phyloP scores from a whole-genome alignment of 2,797 vertebrate genomes.

The Ciconia nigra region DNA sequence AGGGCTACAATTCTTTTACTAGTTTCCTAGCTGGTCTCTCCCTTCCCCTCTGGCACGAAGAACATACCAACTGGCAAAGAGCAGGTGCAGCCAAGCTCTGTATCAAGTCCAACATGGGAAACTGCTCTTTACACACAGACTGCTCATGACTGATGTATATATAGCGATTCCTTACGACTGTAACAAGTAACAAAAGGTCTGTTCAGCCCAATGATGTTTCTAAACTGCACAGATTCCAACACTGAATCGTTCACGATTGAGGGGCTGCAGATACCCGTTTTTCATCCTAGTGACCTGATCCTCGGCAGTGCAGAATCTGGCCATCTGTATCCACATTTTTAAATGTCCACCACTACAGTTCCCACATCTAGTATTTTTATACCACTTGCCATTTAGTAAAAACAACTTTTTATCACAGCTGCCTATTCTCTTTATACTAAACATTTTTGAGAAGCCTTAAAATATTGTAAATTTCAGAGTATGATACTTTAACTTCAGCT shows the following conservation, averaged over 20 bases:
- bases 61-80: not conserved
- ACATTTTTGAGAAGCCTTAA: not conserved
- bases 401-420: not conserved
- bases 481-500: not conserved
- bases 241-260: fast-evolving
- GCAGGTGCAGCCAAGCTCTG: not conserved
- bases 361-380: not conserved
- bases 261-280: not conserved
- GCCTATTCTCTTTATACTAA: not conserved
- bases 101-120: not conserved
- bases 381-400: not conserved
- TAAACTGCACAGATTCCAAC: not conserved
- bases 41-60: not conserved
- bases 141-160: not conserved
- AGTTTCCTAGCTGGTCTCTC: not conserved
- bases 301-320: not conserved
- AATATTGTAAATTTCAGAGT: not conserved
- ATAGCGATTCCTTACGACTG: not conserved
- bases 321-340: not conserved
- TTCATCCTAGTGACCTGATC: not conserved
- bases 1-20: not conserved
- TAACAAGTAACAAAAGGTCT: not conserved
- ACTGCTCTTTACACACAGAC: not conserved
- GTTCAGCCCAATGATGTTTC: not conserved
- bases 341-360: not conserved